These are phyloP conservation scores for Rhizomys pruinosus DNA, from an alignment of 2,113 vertebrate genomes.

Conservation along the genomic window DNA sequence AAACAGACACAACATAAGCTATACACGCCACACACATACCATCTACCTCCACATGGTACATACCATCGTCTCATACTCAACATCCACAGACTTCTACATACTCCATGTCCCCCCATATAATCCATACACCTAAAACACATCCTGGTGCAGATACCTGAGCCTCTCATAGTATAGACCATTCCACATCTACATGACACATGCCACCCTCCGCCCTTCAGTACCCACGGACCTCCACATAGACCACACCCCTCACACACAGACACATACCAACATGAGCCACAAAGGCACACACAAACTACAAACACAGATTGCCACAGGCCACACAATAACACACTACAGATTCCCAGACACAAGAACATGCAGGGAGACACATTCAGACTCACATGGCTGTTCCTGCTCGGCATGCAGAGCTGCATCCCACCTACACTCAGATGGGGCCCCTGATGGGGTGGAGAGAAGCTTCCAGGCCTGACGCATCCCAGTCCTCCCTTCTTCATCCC, in stretches of 20 bases:
- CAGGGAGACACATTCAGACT: background rate
- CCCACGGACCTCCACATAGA: background rate
- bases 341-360: background rate
- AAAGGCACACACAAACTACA: background rate
- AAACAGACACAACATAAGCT: no score
- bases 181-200: background rate
- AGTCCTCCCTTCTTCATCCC: background rate
- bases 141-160: no score
- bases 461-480: background rate
- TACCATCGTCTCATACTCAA: no score
- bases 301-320: background rate
- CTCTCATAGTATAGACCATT: background rate
- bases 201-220: background rate
- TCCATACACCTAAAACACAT: no score
- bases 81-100: no score
- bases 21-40: no score
- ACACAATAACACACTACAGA: background rate
- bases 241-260: background rate
- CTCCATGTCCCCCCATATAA: no score
- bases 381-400: fast-evolving
- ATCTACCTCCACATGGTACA: no score
- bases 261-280: background rate
- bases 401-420: background rate
- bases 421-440: background rate
- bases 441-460: background rate